phyloP scores from a whole-genome alignment of 2,888 invertebrate species.

The Sphinx pinastri region DNA sequence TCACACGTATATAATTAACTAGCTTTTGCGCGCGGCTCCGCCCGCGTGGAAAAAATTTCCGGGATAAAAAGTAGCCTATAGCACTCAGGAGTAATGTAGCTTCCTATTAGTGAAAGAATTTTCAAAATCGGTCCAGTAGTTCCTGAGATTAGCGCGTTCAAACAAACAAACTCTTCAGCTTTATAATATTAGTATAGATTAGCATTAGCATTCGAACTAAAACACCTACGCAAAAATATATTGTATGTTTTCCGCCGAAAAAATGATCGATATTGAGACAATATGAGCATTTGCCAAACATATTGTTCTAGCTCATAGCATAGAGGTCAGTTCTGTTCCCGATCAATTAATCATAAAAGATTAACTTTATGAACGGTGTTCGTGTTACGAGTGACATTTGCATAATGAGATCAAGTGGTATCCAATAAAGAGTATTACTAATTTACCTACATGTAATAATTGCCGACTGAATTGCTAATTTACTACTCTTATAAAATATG shows the following conservation, averaged over 20 bases:
- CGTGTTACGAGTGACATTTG: constrained; percentile 33
- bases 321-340: background rate
- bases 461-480: no score
- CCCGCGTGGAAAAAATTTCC: no score
- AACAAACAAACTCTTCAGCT: no score
- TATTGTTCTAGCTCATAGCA: background rate
- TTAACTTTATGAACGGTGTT: constrained; percentile 3
- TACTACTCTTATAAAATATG: no score
- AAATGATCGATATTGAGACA: background rate
- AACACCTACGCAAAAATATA: background rate
- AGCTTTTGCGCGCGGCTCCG: no score
- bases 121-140: no score
- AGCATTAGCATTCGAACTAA: background rate
- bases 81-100: no score
- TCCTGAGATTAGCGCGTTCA: no score
- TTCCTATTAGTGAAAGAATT: no score
- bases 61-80: no score
- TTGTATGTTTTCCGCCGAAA: background rate
- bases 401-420: constrained; percentile 56
- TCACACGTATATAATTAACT: background rate
- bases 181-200: no score
- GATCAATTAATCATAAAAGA: constrained; percentile 15
- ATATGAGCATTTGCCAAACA: constrained; percentile 5
- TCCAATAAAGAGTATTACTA: constrained; percentile 46
- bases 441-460: background rate